Evolutionary conservation across 1,140 invertebrate species (phyloP).

Genomic region (Tetragnatha versicolor): DNA sequence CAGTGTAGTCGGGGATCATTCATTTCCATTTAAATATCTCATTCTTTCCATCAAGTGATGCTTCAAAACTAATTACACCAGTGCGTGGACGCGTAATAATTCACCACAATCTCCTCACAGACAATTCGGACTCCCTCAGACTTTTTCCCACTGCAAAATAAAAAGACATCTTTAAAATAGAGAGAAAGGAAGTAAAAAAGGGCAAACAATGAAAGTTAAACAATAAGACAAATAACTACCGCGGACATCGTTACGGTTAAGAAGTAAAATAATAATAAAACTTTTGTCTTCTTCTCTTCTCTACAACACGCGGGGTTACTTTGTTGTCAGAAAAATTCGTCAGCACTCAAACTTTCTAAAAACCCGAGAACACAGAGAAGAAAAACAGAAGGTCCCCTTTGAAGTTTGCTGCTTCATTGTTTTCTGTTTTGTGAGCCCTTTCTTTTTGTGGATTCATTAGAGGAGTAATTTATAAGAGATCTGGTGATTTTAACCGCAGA

Average conservation of each 20-base stretch:
- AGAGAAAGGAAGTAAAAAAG: slow-evolving; percentile 16
- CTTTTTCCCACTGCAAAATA: background rate
- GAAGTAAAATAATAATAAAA: slow-evolving; percentile 43
- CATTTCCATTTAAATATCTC: background rate
- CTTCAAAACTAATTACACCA: background rate
- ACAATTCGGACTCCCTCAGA: background rate
- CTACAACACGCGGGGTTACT: slow-evolving; percentile 32
- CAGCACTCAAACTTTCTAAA: slow-evolving; percentile 41
- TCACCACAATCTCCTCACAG: background rate
- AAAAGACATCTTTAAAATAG: background rate
- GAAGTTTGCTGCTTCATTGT: slow-evolving; percentile 42
- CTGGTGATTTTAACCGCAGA: background rate
- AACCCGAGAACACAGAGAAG: slow-evolving; percentile 22
- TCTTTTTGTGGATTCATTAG: slow-evolving; percentile 41
- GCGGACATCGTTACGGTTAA: slow-evolving; percentile 18
- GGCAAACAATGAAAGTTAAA: slow-evolving; percentile 42
- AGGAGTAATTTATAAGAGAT: slow-evolving; percentile 30
- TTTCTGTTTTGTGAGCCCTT: slow-evolving; percentile 10
- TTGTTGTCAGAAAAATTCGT: slow-evolving; percentile 46
- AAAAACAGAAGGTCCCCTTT: slow-evolving; percentile 41
- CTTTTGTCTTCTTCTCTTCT: slow-evolving; percentile 16
- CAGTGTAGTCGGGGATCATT: too few species aligned
- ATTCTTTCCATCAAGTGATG: background rate
- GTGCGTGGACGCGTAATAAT: background rate
- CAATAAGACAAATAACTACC: slow-evolving; percentile 45